Evolutionary conservation across 2,888 invertebrate genomes (phyloP), one percentile per base, ranked within the genome.

Genomic region (Dioctria rufipes): DNA sequence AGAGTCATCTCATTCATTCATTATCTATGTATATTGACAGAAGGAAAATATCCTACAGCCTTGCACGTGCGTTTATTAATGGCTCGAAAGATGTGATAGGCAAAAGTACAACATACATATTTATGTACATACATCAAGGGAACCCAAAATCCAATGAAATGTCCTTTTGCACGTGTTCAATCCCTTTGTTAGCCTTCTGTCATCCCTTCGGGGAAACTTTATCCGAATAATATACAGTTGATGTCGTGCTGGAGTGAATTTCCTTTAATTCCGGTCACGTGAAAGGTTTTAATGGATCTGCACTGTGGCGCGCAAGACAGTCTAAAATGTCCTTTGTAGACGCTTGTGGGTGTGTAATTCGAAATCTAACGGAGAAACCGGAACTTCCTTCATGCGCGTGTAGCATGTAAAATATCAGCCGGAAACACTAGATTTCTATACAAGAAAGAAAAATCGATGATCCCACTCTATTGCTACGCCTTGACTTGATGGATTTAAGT

Each of bases 111-210:
- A 25, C 25, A 25, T 25, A 25, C 1, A 25, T 25, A 25, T 25
- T 25, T 25, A 25, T 25, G 25, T 25, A 5, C 37, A 49, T 49
- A n/a, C 51, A 13, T 43, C 39, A 43, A 54, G 40, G 46, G 61
- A 63, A 78, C 37, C 78, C 51, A 85, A 86, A 88, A 88, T 88
- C 86, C 87, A 88, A 88, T 88, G 54, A 88, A 88, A 88, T 88
- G 88, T 88, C 87, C 88, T 88, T 85, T 83, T 86, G 87, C 87
- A 87, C 87, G 86, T 86, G 87, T 87, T 85, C 85, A 78, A 81
- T 78, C 78, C 78, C 66, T 78, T 65, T 78, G 46, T 63, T 63
- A 63, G 61, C 61, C 49, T 37, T 63, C 13, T 60, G 75, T 42
- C 75, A 60, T 75, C 75, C 42, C 5, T 46, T n/a, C 4, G n/a